Base-by-base conservation (phyloP, 2,888 invertebrate species). In the Pterostichus niger region DNA sequence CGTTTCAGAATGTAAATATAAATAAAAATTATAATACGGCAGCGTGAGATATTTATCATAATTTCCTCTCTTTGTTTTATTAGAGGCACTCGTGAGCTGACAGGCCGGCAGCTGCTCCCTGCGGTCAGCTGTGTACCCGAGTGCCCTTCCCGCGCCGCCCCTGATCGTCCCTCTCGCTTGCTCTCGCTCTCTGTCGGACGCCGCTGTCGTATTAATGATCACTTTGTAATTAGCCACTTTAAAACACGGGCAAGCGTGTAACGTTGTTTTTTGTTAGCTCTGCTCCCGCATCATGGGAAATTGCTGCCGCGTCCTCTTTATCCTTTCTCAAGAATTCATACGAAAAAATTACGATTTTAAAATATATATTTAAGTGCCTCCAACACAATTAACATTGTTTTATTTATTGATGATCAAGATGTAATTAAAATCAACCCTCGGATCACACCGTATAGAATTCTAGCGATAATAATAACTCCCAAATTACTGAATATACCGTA, bases 201-300 rank as follows among this genome's bases (percentile, higher is more conserved):
- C 35, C 44, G 24, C 82, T 84, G 84, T 83, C 64, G 85, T 87
- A 90, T 90, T 89, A 90, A 90, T 90, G 90, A 90, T 89, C 87
- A 87, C 88, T 89, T 90, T 89, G 89, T 90, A 90, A 90, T 90
- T 90, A 90, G 87, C 88, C 88, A 89, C 89, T 89, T 88, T 87
- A 31, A 68, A 68, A 80, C 80, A 80, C 52, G 68, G 68, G 15
- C 49, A 71, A 71, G 17, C 71, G 71, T 71, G 71, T 71, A 44
- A 71, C 71, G 17, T 49, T 71, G 71, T 46, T 71, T 44, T 59
- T 71, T 71, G 17, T 59, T 71, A 24, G 59, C 31, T 59, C 13
- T 17, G 15, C 71, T 71, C 64, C 64, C 64, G 33, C 64, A 64
- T 64, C 64, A 35, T 59, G 59, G 59, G 59, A 59, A 59, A 31